phyloP scores from a whole-genome alignment of 2,888 invertebrate genomes.

The Caenorhabditis becei region DNA sequence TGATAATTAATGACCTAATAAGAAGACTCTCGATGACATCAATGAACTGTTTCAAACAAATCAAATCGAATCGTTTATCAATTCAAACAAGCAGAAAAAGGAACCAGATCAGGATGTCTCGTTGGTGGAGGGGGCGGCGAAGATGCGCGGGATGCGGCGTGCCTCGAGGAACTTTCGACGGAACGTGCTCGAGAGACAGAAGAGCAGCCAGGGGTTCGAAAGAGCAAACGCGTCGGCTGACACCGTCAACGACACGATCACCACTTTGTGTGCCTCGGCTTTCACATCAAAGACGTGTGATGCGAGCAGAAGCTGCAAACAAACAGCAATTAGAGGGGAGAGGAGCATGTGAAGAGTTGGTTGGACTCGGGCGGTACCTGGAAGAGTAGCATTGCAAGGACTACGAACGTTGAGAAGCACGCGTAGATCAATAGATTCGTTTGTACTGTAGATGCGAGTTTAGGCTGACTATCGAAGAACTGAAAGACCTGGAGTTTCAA shows the following conservation, averaged over 20 bases:
- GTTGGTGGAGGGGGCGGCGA: constrained; percentile 52
- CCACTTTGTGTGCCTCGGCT: constrained; percentile 53
- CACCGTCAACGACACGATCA: constrained; percentile 52
- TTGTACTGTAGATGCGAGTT: constrained; percentile 62
- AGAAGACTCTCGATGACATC: constrained; percentile 44
- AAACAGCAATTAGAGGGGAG: neutral
- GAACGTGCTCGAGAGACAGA: constrained; percentile 62
- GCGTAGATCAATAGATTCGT: constrained; percentile 68
- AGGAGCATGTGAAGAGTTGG: constrained; percentile 19
- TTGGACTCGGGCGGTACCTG: constrained; percentile 53
- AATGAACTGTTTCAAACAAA: constrained; percentile 22
- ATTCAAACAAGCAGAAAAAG: constrained; percentile 16
- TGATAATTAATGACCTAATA: constrained; percentile 43
- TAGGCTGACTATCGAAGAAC: constrained; percentile 59
- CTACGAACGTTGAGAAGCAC: constrained; percentile 62
- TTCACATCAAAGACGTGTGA: constrained; percentile 44
- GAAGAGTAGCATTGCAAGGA: constrained; percentile 63
- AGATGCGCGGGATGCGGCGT: constrained; percentile 36
- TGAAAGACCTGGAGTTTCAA: constrained; percentile 21
- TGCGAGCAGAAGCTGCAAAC: constrained; percentile 64
- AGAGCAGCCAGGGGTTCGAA: constrained; percentile 67
- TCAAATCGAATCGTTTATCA: neutral
- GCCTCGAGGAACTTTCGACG: constrained; percentile 50
- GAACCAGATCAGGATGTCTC: constrained; percentile 44
- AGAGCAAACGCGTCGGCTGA: constrained; percentile 66